Percentiles rank a stretch among this genome's conserved stretches.
These are phyloP conservation scores for Delphinus delphis DNA, from an alignment of 2,113 vertebrate species.

Conservation along the genomic window DNA sequence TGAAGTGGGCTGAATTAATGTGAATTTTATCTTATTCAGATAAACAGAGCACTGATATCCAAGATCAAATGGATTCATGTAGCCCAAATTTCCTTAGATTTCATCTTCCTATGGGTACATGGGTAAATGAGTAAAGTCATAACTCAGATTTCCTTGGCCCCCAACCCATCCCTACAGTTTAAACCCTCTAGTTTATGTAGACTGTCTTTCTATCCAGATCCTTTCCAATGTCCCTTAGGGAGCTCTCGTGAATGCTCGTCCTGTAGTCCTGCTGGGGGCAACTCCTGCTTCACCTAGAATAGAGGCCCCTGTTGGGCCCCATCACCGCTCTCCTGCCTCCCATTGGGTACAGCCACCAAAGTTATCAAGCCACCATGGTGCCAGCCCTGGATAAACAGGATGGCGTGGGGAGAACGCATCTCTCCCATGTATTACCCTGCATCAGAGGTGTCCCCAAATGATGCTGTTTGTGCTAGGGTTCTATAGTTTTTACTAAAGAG, in stretches of 20 bases:
- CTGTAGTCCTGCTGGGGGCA: background rate
- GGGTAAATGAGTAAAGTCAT: background rate
- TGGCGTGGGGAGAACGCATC: background rate
- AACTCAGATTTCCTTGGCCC: background rate
- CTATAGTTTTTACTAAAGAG: background rate
- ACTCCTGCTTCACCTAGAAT: background rate
- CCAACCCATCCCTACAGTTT: background rate
- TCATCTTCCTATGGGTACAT: background rate
- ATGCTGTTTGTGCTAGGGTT: background rate
- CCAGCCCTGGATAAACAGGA: background rate
- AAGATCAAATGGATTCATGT: background rate
- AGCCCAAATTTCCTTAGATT: background rate
- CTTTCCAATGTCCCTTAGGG: background rate
- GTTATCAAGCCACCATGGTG: background rate
- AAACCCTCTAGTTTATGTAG: too few species aligned
- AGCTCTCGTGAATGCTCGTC: fast-evolving
- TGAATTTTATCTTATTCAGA: background rate
- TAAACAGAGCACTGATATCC: background rate
- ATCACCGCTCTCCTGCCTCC: background rate
- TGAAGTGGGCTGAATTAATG: background rate
- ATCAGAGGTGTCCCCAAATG: background rate
- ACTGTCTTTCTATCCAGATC: background rate
- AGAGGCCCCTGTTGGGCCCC: background rate
- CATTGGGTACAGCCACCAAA: background rate
- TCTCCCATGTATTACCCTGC: fast-evolving